These are phyloP conservation scores for Lasius platythorax DNA, from an alignment of 2,888 invertebrate genomes.

Conservation along the genomic window DNA sequence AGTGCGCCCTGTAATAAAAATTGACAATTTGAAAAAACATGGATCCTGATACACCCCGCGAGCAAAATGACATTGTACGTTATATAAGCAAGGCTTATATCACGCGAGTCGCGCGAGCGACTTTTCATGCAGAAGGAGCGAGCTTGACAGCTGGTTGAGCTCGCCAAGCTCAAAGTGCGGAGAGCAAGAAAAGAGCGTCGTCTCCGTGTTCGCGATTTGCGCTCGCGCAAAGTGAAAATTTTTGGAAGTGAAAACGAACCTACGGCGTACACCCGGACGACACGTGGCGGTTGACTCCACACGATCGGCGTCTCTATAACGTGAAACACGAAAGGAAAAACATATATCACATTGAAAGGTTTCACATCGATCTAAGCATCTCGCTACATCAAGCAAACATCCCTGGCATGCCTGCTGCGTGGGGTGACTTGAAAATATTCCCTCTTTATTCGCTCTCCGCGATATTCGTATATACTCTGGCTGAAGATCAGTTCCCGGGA, in stretches of 20 bases:
- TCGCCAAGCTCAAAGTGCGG: neutral
- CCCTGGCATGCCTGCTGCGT: slow-evolving; percentile 53
- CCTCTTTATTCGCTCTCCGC: neutral
- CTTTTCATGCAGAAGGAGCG: slow-evolving; percentile 34
- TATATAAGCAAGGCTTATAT: neutral
- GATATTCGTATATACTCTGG: neutral
- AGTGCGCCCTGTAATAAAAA: neutral
- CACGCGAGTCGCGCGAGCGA: slow-evolving; percentile 3
- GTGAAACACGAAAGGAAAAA: slow-evolving; percentile 81
- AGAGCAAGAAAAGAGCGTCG: neutral
- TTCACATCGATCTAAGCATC: slow-evolving; percentile 66
- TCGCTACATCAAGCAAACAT: slow-evolving; percentile 68
- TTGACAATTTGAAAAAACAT: neutral
- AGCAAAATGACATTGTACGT: neutral
- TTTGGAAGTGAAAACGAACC: slow-evolving; percentile 79
- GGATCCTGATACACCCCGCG: neutral
- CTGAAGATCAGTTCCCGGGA: slow-evolving; percentile 2
- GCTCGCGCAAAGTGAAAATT: slow-evolving; percentile 64
- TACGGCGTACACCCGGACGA: slow-evolving; percentile 81
- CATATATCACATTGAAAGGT: slow-evolving; percentile 73
- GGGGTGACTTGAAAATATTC: slow-evolving; percentile 41
- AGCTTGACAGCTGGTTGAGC: neutral
- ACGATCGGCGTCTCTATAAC: slow-evolving; percentile 83
- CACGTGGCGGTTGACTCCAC: slow-evolving; percentile 79
- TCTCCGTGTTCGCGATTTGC: neutral